Conservation (phyloP, 2,888 invertebrate genomes). For the Brenthis ino region DNA sequence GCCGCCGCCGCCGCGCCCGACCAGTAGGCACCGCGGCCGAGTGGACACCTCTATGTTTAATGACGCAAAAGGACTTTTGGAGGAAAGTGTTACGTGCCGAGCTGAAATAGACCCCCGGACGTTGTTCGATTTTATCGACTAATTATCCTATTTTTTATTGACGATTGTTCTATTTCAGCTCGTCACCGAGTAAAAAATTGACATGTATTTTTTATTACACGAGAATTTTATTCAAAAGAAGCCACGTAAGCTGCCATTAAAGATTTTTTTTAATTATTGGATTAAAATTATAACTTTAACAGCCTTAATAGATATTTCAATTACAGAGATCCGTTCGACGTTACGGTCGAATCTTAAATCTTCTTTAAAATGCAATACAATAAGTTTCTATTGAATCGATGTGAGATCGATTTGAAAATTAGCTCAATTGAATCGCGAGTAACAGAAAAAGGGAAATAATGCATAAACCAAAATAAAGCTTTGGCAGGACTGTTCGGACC, state of each 20-base stretch:
- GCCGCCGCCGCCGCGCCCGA: conserved; percentile 26
- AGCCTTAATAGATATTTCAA: neutral
- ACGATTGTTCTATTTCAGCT: too few species aligned
- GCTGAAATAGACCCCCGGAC: neutral
- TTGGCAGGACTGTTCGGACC: neutral
- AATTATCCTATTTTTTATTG: too few species aligned
- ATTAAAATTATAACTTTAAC: too few species aligned
- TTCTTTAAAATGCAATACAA: neutral
- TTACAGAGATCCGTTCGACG: neutral
- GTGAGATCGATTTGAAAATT: conserved; percentile 3
- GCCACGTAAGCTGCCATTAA: too few species aligned
- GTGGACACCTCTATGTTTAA: neutral
- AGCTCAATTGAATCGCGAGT: conserved; percentile 10
- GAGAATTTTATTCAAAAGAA: too few species aligned
- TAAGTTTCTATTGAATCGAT: conserved; percentile 1
- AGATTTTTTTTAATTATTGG: too few species aligned
- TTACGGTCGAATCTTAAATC: neutral
- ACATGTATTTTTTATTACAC: too few species aligned
- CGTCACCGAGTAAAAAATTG: too few species aligned
- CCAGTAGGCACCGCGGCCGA: neutral
- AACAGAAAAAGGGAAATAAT: neutral
- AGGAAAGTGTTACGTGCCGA: neutral
- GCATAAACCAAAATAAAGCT: conserved; percentile 2
- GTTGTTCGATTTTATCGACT: neutral
- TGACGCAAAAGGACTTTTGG: neutral